Percentiles rank a stretch among this genome's conserved stretches.
Evolutionary conservation across 1,140 invertebrate species (phyloP).

Genomic region (Drosophila orena): DNA sequence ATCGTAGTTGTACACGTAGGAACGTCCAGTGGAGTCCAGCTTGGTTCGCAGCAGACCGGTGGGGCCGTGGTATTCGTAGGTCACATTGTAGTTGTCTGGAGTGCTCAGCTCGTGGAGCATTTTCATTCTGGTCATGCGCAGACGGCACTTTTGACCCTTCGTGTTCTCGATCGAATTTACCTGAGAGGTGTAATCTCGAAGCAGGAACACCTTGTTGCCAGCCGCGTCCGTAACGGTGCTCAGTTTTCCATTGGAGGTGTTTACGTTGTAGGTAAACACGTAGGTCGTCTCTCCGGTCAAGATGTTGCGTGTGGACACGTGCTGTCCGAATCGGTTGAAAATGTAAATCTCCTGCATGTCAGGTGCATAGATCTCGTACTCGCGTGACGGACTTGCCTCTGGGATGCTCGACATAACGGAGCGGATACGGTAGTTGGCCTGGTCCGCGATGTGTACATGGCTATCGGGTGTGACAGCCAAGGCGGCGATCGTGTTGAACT

Average conservation of each 20-base stretch:
- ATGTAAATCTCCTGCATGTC: slow-evolving; percentile 98
- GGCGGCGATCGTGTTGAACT: slow-evolving; percentile 97
- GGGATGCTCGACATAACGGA: slow-evolving; percentile 97
- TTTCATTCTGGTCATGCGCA: slow-evolving; percentile 95
- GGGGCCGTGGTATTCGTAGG: slow-evolving; percentile 96
- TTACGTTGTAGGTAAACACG: slow-evolving; percentile 97
- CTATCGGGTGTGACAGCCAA: slow-evolving; percentile 97
- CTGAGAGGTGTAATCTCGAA: slow-evolving; percentile 94
- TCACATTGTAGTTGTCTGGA: slow-evolving; percentile 95
- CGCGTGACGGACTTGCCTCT: slow-evolving; percentile 91
- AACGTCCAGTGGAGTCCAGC: slow-evolving; percentile 94
- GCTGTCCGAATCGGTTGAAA: slow-evolving; percentile 98
- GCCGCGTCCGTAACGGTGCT: slow-evolving; percentile 96
- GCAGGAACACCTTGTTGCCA: slow-evolving; percentile 96
- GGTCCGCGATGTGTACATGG: slow-evolving; percentile 97
- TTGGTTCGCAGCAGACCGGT: slow-evolving; percentile 95
- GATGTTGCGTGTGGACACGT: slow-evolving; percentile 96
- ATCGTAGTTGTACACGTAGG: slow-evolving; percentile 98
- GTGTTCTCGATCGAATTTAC: slow-evolving; percentile 98
- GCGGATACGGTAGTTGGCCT: slow-evolving; percentile 95
- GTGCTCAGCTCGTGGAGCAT: slow-evolving; percentile 95
- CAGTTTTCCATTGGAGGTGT: slow-evolving; percentile 97
- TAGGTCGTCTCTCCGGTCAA: slow-evolving; percentile 96
- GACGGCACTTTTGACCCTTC: slow-evolving; percentile 95
- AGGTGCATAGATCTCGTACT: slow-evolving; percentile 97